Conservation (phyloP, 2,888 invertebrate genomes). For the Yponomeuta plumbellus region DNA sequence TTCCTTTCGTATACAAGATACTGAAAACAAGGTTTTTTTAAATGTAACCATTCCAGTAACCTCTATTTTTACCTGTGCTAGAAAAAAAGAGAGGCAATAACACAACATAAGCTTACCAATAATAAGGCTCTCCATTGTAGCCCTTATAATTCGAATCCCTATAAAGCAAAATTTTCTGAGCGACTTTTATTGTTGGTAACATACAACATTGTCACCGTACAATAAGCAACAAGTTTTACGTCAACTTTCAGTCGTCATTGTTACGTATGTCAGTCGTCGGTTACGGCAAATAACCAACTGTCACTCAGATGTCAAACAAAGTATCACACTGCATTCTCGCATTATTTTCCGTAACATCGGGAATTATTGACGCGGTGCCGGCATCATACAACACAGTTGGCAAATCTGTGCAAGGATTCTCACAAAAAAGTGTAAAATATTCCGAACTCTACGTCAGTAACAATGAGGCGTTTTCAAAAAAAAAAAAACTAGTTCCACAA, state of each 20-base stretch:
- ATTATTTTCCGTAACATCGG: slow-evolving; percentile 52
- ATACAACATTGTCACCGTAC: slow-evolving; percentile 11
- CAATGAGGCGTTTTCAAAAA: too few species aligned
- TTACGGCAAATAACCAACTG: slow-evolving; percentile 63
- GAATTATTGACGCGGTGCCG: slow-evolving; percentile 42
- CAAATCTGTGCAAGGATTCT: slow-evolving; percentile 19
- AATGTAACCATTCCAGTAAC: too few species aligned
- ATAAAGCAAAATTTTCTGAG: too few species aligned
- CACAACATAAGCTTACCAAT: too few species aligned
- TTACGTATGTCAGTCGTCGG: slow-evolving; percentile 43
- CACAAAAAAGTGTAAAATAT: background rate
- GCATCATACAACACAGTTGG: slow-evolving; percentile 27
- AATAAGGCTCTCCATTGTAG: too few species aligned
- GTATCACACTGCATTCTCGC: slow-evolving; percentile 32
- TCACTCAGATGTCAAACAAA: slow-evolving; percentile 63
- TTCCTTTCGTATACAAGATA: too few species aligned
- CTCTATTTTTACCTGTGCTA: too few species aligned
- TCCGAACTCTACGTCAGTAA: background rate
- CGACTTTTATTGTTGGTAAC: slow-evolving; percentile 3
- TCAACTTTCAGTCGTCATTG: slow-evolving; percentile 24
- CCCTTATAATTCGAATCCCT: too few species aligned
- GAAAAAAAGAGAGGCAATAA: too few species aligned
- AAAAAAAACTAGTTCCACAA: too few species aligned
- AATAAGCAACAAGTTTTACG: slow-evolving; percentile 24
- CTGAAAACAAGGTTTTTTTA: too few species aligned